Evolutionary conservation across 2,888 invertebrate genomes (phyloP), one percentile per base, ranked within the genome.

Genomic region (Chouioia cunea): DNA sequence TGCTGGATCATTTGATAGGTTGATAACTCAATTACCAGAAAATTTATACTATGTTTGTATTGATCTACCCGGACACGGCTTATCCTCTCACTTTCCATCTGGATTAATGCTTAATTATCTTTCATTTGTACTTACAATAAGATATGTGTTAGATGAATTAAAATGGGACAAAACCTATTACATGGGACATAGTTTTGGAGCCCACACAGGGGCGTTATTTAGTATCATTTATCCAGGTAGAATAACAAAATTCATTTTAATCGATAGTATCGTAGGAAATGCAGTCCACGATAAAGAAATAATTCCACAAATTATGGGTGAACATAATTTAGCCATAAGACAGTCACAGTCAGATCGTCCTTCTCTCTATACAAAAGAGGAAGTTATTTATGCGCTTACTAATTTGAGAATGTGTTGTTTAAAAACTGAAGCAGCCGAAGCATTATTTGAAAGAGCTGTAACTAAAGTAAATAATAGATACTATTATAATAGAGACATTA

Each of bases 401-500:
- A 83, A 79, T 60, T 86, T 84, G 0, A 82, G 90, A 44, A 72
- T 77, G 0, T 79, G 77, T 58, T 44, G 76, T 46, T 76, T 91
- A 63, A 87, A 81, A 0, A 79, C 79, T 6, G 80, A 84, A 8
- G 88, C 89, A 12, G 90, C 89, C 0, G 83, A 87, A 65, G 73
- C 87, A 1, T 79, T 90, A 4, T 80, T 90, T 36, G 78, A 85
- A 0, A 85, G 90, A 70, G 87, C 87, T 64, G 79, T 89, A 18
- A 82, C 81, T 4, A 79, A 83, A 71, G 79, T 86, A 0, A 87
- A 80, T 0, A 86, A 88, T 57, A 78, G 82, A 62, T 90, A 87
- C 73, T 88, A 87, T 68, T 89, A 88, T 75, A 89, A 88, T 2
- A 87, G 87, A 74, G 91, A 91, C 76, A 87, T 86, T 12, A 86